A percentile compares a stretch with the other conserved stretches of the same genome.
phyloP scores from a whole-genome alignment of 2,113 vertebrate species.

The Verasper variegatus region DNA sequence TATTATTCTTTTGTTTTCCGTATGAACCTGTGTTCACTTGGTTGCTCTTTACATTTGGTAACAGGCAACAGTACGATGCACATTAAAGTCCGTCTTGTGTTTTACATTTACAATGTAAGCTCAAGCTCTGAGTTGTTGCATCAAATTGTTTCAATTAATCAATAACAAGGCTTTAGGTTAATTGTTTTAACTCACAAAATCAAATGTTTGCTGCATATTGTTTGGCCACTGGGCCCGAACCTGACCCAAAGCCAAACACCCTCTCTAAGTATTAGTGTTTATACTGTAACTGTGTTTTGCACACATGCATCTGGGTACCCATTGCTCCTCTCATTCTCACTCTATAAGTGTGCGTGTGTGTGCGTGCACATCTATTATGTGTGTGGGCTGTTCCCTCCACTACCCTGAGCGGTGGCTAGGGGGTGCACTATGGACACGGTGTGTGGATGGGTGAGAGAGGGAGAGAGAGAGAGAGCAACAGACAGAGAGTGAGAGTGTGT shows the following conservation, averaged over 20 bases:
- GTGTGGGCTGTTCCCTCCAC: neutral
- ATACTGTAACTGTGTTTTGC: neutral
- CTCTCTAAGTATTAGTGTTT: neutral
- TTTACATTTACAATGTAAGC: neutral
- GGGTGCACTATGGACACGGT: neutral
- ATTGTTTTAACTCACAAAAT: neutral
- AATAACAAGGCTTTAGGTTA: neutral
- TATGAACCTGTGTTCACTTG: neutral
- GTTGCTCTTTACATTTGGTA: neutral
- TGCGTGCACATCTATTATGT: neutral
- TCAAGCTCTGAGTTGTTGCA: too few species aligned
- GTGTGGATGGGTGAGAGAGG: constrained; percentile 51
- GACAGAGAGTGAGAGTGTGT: constrained; percentile 3
- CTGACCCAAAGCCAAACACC: neutral
- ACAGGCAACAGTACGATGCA: neutral
- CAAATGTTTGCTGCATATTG: neutral
- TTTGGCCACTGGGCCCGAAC: neutral
- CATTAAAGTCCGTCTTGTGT: neutral
- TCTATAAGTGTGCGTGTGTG: neutral
- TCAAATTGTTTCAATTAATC: neutral
- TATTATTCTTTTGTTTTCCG: neutral
- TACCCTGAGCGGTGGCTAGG: neutral
- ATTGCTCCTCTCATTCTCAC: neutral
- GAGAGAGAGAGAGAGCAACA: constrained; percentile 24
- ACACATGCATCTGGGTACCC: neutral